phyloP scores from a whole-genome alignment of 1,140 invertebrate genomes.

The Charaxes varanes region DNA sequence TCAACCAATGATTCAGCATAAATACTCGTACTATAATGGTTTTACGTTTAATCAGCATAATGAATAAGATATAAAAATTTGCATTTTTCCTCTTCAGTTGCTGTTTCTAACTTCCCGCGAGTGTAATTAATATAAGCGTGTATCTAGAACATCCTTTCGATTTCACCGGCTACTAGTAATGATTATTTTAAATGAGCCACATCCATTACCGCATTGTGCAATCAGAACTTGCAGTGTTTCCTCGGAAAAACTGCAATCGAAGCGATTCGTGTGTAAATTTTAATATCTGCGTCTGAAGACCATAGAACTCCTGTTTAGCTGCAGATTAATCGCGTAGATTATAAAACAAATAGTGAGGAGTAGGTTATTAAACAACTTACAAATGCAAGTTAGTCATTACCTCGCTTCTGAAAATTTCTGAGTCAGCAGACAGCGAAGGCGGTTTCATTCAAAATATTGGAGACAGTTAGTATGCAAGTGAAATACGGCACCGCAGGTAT shows the following conservation, averaged over 20 bases:
- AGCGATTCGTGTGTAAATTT: constrained; percentile 9
- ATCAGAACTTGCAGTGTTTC: background rate
- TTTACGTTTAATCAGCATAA: too few relatives aligned
- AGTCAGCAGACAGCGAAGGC: constrained; percentile 32
- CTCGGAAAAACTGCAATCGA: constrained; percentile 2
- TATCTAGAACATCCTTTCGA: constrained; percentile 5
- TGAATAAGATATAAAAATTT: too few relatives aligned
- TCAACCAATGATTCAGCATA: too few relatives aligned
- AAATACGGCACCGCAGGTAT: constrained; percentile 45
- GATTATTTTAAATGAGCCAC: too few relatives aligned
- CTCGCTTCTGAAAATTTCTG: constrained; percentile 20
- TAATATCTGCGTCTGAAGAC: background rate
- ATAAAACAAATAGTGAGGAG: background rate
- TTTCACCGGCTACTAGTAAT: background rate
- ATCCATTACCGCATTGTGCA: constrained; percentile 2
- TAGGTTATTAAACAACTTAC: too few relatives aligned
- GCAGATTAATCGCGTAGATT: background rate
- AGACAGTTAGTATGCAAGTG: constrained; percentile 34
- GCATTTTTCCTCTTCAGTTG: too few relatives aligned
- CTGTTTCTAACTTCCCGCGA: too few relatives aligned
- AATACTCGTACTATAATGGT: too few relatives aligned
- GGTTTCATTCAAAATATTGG: constrained; percentile 53
- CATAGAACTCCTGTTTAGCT: background rate
- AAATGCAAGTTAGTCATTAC: constrained; percentile 23
- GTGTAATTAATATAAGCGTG: background rate